phyloP scores from a whole-genome alignment of 2,113 vertebrate species.

The Drymodes brunneopygia region DNA sequence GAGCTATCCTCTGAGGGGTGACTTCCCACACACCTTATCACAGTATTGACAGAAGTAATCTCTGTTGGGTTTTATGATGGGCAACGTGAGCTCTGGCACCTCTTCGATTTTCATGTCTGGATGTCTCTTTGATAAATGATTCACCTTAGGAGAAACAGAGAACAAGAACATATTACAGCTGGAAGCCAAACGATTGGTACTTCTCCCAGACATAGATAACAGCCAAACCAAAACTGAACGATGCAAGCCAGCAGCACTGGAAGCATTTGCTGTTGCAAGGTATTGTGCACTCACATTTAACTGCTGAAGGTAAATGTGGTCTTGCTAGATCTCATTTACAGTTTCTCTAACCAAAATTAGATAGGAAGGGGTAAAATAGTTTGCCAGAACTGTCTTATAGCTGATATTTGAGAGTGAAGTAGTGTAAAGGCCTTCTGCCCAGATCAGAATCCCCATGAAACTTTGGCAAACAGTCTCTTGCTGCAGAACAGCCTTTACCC shows the following conservation, averaged over 20 bases:
- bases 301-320: background rate
- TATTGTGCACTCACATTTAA: background rate
- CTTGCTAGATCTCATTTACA: background rate
- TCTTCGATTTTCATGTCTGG: conserved; percentile 98
- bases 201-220: background rate
- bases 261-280: background rate
- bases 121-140: conserved; percentile 97
- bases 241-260: background rate
- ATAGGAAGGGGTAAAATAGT: background rate
- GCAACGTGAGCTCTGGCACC: conserved; percentile 93
- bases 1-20: background rate
- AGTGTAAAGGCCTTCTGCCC: background rate
- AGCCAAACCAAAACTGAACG: background rate
- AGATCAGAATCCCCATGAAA: background rate
- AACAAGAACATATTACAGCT: background rate
- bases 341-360: background rate
- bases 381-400: background rate
- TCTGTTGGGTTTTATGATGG: conserved; percentile 98
- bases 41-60: conserved; percentile 99
- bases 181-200: background rate
- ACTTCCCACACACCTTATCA: conserved; percentile 86
- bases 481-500: background rate
- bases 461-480: background rate
- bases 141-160: conserved; percentile 78
- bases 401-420: background rate